Conservation (phyloP, 1,140 invertebrate species). For the Pinna nobilis region DNA sequence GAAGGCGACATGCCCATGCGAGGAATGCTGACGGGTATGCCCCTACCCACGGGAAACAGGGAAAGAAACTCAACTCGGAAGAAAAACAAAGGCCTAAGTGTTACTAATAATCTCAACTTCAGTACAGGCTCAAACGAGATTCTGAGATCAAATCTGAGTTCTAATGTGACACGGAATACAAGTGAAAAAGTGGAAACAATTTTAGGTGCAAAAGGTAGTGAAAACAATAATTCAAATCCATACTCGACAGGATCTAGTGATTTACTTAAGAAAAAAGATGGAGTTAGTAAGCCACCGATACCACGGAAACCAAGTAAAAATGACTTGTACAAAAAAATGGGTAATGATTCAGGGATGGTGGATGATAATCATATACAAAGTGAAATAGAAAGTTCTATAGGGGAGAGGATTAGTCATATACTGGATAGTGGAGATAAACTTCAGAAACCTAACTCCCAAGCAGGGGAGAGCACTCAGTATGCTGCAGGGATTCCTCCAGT, state of each 20-base stretch:
- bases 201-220: not conserved
- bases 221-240: not conserved
- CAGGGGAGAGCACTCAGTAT: not conserved
- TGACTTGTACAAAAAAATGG: conserved; percentile 20
- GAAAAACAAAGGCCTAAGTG: conserved; percentile 17
- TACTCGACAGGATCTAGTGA: not conserved
- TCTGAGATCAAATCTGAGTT: conserved; percentile 3
- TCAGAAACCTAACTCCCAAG: not conserved
- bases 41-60: conserved; percentile 36
- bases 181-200: not conserved
- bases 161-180: not conserved
- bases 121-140: not conserved
- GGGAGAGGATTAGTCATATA: not conserved
- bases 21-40: conserved; percentile 28
- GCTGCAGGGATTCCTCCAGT: not conserved
- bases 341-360: conserved; percentile 20
- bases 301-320: conserved; percentile 44
- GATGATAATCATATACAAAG: no score
- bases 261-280: not conserved
- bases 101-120: conserved; percentile 13
- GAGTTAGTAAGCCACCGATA: conserved; percentile 37
- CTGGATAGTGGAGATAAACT: not conserved
- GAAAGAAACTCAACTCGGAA: conserved; percentile 7
- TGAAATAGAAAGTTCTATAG: no score
- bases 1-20: conserved; percentile 28